Base-by-base conservation (phyloP, 2,113 vertebrate species). In the Butorides virescens region DNA sequence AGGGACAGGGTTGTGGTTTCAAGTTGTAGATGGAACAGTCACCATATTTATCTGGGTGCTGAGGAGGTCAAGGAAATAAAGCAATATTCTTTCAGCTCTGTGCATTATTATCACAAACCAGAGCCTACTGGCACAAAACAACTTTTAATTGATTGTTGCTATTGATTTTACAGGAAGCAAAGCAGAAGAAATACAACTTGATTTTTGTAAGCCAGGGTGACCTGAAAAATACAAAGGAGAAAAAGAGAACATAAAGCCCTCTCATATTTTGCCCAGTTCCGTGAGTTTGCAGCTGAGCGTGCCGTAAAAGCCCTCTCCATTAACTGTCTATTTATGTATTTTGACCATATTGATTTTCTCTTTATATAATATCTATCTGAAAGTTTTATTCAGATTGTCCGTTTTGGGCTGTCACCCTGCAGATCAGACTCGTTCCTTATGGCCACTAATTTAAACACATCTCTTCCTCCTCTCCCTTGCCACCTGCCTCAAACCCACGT, bases 221-320 rank as follows among this genome's bases (percentile, higher is more conserved):
- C 96, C 92, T 94, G 92, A 97, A 97, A 94, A 95, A 96, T 77
- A 96, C 72, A 93, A 95, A 89, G 32, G 77, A 67, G 61, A 82
- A 67, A 78, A 91, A 88, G 50, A 71, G 27, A 88, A 63, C 37
- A 27, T 46, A 80, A 83, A 88, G 8, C 13, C 15, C 62, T 93
- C 44, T 87, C 61, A 10, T 76, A 53, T 88, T 96, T 85, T 90
- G 58, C 53, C 55, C n/a, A 67, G 21, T 75, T 70, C 55, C 7
- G 2, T 59, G 53, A 82, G 30, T 88, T 88, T 73, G 46, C 62
- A 83, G 66, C 53, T 90, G 67, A 85, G 37, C 17, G 27, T 62
- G 68, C 46, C 25, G 19, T 68, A 81, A 93, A 94, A 88, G 26
- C 47, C 58, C 20, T 52, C 49, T 76, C 58, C 53, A 80, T 89